A percentile compares a stretch with the other conserved stretches of the same genome.
Conservation (phyloP, 2,797 vertebrate species). For the Sebastes hopkinsi region DNA sequence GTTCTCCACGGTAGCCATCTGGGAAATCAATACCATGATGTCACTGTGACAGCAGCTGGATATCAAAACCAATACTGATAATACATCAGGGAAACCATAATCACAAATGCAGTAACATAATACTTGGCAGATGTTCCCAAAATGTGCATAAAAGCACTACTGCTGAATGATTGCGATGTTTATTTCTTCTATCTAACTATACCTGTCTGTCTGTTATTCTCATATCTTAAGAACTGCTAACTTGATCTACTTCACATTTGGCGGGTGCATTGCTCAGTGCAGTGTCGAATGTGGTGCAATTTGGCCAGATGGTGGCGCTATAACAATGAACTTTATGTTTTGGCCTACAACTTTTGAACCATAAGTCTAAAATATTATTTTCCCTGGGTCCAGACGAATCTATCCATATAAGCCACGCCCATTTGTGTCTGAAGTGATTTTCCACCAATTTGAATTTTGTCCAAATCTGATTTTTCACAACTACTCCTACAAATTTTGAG, state of each 20-base stretch:
- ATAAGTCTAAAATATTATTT: no score
- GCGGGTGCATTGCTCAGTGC: no score
- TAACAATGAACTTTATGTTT: no score
- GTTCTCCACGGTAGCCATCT: constrained; percentile 28
- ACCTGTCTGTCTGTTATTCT: no score
- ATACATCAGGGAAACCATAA: constrained; percentile 41
- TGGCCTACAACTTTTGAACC: no score
- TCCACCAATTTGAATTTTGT: neutral
- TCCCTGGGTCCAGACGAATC: neutral
- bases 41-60: constrained; percentile 60
- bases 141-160: neutral
- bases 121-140: constrained; percentile 1
- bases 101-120: constrained; percentile 35
- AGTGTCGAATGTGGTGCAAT: no score
- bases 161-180: neutral
- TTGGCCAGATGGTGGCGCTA: no score
- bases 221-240: no score
- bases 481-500: neutral
- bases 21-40: constrained; percentile 70
- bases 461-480: neutral
- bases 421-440: neutral
- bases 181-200: neutral
- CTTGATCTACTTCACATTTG: no score
- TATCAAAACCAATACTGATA: constrained; percentile 43
- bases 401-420: neutral